Evolutionary conservation across 2,888 invertebrate species (phyloP).

Genomic region (Syrphus vitripennis): DNA sequence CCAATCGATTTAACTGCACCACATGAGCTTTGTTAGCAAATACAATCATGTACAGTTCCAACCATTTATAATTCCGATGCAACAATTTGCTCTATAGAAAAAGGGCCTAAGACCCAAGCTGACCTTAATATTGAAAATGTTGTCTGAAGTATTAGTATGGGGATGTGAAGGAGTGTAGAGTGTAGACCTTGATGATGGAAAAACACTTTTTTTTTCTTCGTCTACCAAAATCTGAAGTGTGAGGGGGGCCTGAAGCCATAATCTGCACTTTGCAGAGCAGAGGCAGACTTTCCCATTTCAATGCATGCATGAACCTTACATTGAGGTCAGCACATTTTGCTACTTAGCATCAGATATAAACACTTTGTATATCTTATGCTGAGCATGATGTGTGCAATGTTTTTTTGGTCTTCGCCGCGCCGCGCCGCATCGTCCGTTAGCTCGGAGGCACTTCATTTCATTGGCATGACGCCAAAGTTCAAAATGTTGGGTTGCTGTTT

Average conservation of each 20-base stretch:
- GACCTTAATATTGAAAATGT: conserved; percentile 25
- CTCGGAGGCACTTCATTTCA: conserved; percentile 42
- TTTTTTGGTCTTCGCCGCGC: neutral
- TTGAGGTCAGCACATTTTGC: conserved; percentile 39
- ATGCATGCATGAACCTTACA: conserved; percentile 5
- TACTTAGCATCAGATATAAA: conserved; percentile 36
- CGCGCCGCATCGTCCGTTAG: conserved; percentile 17
- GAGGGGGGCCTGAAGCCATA: neutral
- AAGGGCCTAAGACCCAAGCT: neutral
- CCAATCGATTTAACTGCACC: neutral
- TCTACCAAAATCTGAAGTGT: neutral
- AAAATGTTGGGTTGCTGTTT: conserved; percentile 3
- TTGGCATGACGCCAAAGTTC: conserved; percentile 69
- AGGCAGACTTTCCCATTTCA: neutral
- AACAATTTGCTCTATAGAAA: neutral
- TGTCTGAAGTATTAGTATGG: neutral
- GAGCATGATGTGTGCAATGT: conserved; percentile 34
- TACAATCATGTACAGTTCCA: neutral
- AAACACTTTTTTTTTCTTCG: neutral
- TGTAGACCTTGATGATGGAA: neutral
- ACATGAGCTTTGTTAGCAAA: neutral
- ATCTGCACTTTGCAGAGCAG: neutral
- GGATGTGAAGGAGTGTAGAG: neutral
- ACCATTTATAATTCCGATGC: neutral
- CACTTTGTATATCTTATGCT: conserved; percentile 32